phyloP scores from a whole-genome alignment of 1,140 invertebrate genomes.

The Drosophila nigromelanica region DNA sequence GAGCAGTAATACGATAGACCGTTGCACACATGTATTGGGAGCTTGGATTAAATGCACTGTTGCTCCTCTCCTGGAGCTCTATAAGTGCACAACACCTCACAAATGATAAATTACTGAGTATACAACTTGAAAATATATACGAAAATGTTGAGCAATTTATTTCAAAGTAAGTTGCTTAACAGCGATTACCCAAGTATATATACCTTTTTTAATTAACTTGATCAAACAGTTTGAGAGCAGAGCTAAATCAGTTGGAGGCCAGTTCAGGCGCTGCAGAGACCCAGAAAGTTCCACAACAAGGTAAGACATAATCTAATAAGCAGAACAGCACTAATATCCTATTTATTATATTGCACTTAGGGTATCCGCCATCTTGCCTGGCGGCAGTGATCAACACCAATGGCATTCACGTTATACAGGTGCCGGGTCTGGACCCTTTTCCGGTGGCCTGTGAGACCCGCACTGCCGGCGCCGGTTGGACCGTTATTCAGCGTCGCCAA shows the following conservation, averaged over 20 bases:
- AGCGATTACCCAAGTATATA: neutral
- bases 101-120: neutral
- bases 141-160: constrained; percentile 13
- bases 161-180: neutral
- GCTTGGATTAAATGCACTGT: neutral
- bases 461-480: constrained; percentile 85
- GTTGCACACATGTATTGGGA: neutral
- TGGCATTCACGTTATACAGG: constrained; percentile 47
- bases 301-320: neutral
- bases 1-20: neutral
- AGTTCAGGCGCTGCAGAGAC: neutral
- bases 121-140: constrained; percentile 2
- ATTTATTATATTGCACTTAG: neutral
- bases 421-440: constrained; percentile 54
- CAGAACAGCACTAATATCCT: neutral
- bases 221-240: constrained; percentile 6
- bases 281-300: neutral
- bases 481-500: constrained; percentile 86
- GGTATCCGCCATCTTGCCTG: constrained; percentile 58
- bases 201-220: neutral
- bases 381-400: constrained; percentile 58
- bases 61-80: neutral
- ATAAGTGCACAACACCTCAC: neutral
- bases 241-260: constrained; percentile 1
- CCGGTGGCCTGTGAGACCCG: constrained; percentile 53